Evolutionary conservation across 1,140 invertebrate genomes (phyloP).

Genomic region (Eumaeus atala): DNA sequence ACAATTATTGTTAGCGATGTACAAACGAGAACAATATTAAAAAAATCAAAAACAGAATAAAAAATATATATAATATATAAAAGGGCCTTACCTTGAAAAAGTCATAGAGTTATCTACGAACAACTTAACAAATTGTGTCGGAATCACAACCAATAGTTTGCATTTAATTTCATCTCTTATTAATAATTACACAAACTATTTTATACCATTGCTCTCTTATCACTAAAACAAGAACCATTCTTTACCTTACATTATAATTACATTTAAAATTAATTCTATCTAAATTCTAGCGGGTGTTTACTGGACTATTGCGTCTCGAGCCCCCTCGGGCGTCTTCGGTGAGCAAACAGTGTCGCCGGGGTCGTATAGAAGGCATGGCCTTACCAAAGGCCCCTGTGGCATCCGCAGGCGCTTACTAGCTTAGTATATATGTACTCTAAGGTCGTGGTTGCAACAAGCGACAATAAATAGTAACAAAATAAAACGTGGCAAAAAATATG

Average conservation of each 20-base stretch:
- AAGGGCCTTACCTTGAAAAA: conserved; percentile 63
- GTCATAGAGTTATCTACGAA: conserved; percentile 62
- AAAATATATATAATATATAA: conserved; percentile 47
- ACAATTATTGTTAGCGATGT: conserved; percentile 74
- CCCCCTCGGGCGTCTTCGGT: conserved; percentile 27
- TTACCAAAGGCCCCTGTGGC: conserved; percentile 62
- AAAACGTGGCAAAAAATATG: conserved; percentile 72
- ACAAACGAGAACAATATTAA: conserved; percentile 70
- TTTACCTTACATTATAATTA: conserved; percentile 71
- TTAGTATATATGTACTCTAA: conserved; percentile 53
- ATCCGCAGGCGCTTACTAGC: conserved; percentile 63
- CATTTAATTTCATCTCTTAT: conserved; percentile 72
- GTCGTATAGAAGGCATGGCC: conserved; percentile 53
- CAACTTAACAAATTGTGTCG: conserved; percentile 73
- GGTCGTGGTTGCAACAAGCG: conserved; percentile 43
- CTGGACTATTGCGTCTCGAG: conserved; percentile 51
- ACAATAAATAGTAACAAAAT: conserved; percentile 67
- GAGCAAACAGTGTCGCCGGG: conserved; percentile 32
- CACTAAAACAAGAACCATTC: conserved; percentile 71
- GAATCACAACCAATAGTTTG: conserved; percentile 74
- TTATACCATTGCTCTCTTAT: conserved; percentile 73
- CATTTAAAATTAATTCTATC: conserved; percentile 70
- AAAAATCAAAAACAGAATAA: conserved; percentile 61
- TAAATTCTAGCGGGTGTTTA: conserved; percentile 69
- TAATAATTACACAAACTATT: conserved; percentile 71